Percentiles rank a stretch among this genome's conserved stretches.
Evolutionary conservation across 2,797 vertebrate species (phyloP).

Genomic region (Pristis pectinata): DNA sequence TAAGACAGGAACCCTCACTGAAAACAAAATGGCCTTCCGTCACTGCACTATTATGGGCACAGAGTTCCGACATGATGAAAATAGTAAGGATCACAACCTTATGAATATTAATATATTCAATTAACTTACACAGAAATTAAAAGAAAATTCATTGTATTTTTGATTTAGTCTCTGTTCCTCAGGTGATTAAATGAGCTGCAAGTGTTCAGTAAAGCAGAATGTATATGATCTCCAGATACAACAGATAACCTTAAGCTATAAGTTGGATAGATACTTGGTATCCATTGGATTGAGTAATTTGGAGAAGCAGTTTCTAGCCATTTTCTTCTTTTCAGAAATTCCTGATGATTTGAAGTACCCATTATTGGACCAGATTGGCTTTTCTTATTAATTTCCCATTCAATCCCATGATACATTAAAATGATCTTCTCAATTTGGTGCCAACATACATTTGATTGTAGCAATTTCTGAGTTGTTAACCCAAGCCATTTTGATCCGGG

Average conservation of each 20-base stretch:
- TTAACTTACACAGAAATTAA: not conserved
- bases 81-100: conserved; percentile 60
- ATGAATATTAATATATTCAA: not conserved
- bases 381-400: not conserved
- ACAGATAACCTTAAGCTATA: not conserved
- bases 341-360: not conserved
- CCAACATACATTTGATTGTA: not conserved
- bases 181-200: not conserved
- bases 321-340: not conserved
- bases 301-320: not conserved
- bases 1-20: conserved; percentile 92
- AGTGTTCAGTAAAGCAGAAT: not conserved
- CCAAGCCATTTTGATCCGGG: not conserved
- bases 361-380: not conserved
- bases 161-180: not conserved
- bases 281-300: not conserved
- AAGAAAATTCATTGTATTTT: not conserved
- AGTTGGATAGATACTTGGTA: not conserved
- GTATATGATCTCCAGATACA: not conserved
- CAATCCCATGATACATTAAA: not conserved
- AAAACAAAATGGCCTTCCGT: conserved; percentile 96
- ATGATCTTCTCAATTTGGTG: not conserved
- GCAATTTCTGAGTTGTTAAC: not conserved
- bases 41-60: conserved; percentile 78
- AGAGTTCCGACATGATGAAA: conserved; percentile 85